Evolutionary conservation across 2,113 vertebrate genomes (phyloP).

Genomic region (Leucoraja erinaceus): DNA sequence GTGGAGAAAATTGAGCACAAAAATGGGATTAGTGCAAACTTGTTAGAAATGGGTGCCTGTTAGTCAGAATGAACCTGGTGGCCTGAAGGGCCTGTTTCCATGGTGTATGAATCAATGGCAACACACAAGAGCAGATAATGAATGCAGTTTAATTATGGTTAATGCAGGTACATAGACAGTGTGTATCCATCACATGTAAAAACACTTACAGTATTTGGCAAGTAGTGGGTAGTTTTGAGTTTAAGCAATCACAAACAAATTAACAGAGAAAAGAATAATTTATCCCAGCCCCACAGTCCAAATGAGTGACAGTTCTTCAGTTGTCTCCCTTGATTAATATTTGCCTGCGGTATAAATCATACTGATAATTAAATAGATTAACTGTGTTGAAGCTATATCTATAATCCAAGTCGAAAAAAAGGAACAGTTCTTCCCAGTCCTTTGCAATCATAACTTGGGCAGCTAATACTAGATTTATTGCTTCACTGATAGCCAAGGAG

Average conservation of each 20-base stretch:
- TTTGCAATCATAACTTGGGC: background rate
- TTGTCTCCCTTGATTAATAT: background rate
- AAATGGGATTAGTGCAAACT: too few relatives aligned
- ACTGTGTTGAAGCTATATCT: background rate
- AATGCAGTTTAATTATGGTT: too few relatives aligned
- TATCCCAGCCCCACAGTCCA: background rate
- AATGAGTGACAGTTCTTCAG: background rate
- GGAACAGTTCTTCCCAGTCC: background rate
- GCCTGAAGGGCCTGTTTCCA: too few relatives aligned
- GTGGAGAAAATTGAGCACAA: too few relatives aligned
- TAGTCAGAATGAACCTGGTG: too few relatives aligned
- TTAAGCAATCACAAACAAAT: background rate
- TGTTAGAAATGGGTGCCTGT: too few relatives aligned
- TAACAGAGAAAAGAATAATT: background rate
- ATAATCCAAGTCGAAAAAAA: background rate
- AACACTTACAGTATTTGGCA: background rate
- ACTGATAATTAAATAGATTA: background rate
- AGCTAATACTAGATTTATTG: slow-evolving; percentile 11
- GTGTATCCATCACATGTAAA: background rate
- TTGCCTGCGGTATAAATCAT: background rate
- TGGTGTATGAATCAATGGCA: background rate
- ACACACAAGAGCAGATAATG: background rate
- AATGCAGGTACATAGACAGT: background rate
- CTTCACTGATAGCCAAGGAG: background rate
- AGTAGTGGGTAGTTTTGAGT: background rate